phyloP scores from a whole-genome alignment of 30 jellyfish, hydroid and myxozoan genomes.

The Catostylus mosaicus region DNA sequence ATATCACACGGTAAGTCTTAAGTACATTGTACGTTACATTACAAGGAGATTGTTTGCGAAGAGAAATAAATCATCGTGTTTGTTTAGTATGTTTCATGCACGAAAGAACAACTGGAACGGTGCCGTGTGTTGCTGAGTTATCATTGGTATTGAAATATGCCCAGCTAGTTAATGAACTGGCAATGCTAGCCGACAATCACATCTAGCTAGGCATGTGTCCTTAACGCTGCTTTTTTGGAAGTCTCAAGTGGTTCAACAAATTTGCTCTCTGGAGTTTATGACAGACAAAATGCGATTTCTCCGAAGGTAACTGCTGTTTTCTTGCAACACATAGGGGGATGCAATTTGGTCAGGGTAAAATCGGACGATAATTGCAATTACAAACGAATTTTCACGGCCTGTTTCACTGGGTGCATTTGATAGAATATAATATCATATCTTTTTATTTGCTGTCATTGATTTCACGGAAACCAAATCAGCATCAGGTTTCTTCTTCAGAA shows the following conservation, averaged over 20 bases:
- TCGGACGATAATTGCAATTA: constrained; percentile 9
- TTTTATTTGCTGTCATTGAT: background rate
- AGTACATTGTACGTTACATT: background rate
- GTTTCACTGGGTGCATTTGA: background rate
- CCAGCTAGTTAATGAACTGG: constrained; percentile 31
- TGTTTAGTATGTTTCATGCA: background rate
- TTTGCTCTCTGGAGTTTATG: constrained; percentile 33
- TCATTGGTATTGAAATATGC: constrained; percentile 14
- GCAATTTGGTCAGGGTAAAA: constrained; percentile 26
- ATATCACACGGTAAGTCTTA: constrained; percentile 1
- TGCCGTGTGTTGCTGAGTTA: background rate
- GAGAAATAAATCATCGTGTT: background rate
- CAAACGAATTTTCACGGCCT: background rate
- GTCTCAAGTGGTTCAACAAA: constrained; percentile 24
- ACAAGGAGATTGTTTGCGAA: background rate
- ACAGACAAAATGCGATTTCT: constrained; percentile 45
- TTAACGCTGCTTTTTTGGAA: constrained; percentile 36
- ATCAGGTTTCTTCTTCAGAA: background rate
- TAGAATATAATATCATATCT: background rate
- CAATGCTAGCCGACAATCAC: constrained; percentile 37
- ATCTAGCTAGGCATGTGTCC: constrained; percentile 55
- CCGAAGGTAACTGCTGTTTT: constrained; percentile 35
- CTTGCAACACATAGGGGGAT: constrained; percentile 31
- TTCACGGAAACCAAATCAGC: constrained; percentile 18
- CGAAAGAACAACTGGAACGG: background rate